phyloP scores from a whole-genome alignment of 2,888 invertebrate genomes.

The Helleia helle region DNA sequence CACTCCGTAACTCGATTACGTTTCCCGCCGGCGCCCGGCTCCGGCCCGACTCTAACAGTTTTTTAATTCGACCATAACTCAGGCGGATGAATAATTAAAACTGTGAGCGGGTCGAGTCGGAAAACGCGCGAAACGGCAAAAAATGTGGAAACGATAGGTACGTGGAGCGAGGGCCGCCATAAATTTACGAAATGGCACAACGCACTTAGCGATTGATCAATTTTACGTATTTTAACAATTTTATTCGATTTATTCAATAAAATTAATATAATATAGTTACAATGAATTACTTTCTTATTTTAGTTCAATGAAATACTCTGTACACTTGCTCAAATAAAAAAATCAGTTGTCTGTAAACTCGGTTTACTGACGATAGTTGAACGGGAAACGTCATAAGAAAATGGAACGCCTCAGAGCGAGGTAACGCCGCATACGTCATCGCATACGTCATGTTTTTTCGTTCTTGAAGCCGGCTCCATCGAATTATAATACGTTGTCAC shows the following conservation, averaged over 20 bases:
- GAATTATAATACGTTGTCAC: too few relatives aligned
- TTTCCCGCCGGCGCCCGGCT: constrained; percentile 61
- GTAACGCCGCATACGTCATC: too few relatives aligned
- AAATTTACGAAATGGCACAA: constrained; percentile 63
- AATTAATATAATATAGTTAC: neutral
- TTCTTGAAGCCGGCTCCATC: too few relatives aligned
- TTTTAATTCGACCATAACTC: constrained; percentile 76
- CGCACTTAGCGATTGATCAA: constrained; percentile 55
- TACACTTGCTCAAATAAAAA: too few relatives aligned
- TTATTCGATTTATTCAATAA: neutral
- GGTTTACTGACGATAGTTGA: too few relatives aligned
- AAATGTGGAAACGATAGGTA: constrained; percentile 41
- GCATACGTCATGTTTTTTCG: too few relatives aligned
- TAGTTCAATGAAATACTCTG: too few relatives aligned
- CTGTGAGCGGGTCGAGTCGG: constrained; percentile 55
- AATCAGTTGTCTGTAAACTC: too few relatives aligned
- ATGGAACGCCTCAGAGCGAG: too few relatives aligned
- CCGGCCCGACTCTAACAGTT: constrained; percentile 72
- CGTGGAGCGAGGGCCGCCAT: too few relatives aligned
- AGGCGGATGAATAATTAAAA: constrained; percentile 73
- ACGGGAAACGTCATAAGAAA: too few relatives aligned
- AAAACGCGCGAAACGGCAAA: constrained; percentile 59
- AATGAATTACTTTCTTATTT: too few relatives aligned
- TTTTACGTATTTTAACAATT: constrained; percentile 2
- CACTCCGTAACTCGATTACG: constrained; percentile 67